A percentile compares a stretch with the other conserved stretches of the same genome.
These are phyloP conservation scores for Chaetodon auriga DNA, from an alignment of 2,113 vertebrate species.

Conservation along the genomic window DNA sequence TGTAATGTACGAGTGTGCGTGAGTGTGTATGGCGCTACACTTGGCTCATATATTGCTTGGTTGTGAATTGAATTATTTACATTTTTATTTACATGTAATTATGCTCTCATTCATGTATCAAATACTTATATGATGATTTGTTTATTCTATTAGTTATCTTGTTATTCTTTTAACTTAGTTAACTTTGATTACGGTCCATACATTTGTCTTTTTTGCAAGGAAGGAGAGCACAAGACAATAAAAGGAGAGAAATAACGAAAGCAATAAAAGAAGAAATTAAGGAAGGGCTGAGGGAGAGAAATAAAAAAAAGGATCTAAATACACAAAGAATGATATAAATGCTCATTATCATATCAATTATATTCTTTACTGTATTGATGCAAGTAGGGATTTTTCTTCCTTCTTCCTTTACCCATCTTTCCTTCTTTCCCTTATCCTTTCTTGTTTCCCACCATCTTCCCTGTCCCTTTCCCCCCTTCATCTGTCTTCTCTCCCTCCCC, in stretches of 20 bases:
- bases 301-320: neutral
- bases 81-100: neutral
- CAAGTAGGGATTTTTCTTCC: neutral
- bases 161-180: neutral
- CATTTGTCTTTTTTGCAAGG: neutral
- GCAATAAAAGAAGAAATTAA: neutral
- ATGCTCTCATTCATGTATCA: neutral
- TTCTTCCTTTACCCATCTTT: neutral
- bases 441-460: constrained; percentile 26
- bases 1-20: neutral
- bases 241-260: neutral
- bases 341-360: neutral
- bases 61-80: neutral
- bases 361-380: neutral
- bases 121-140: neutral
- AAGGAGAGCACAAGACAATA: neutral
- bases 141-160: neutral
- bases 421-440: constrained; percentile 2
- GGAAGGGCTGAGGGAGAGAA: neutral
- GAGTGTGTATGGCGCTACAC: neutral
- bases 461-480: constrained; percentile 17
- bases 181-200: neutral
- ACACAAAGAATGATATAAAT: neutral
- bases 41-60: too few relatives aligned
- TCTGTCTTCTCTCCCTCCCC: constrained; percentile 25